phyloP scores from a whole-genome alignment of 2,113 vertebrate genomes.

The Ascaphus truei region DNA sequence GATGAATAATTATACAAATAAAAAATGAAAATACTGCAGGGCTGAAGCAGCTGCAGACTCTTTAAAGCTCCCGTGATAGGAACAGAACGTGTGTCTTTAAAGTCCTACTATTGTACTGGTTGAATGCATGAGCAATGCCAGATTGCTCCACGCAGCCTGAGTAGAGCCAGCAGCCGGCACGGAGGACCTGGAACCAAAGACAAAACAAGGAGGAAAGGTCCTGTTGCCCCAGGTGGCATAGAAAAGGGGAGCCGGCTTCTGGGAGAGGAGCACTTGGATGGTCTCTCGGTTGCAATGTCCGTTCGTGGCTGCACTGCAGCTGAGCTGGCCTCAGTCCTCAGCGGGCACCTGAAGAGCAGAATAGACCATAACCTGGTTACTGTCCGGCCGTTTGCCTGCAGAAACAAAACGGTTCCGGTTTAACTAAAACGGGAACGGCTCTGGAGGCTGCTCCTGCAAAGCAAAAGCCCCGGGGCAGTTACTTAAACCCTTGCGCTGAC shows the following conservation, averaged over 20 bases:
- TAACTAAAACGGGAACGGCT: not conserved
- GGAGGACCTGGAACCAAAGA: not conserved
- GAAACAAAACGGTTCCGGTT: constrained; percentile 37
- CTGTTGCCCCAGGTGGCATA: not conserved
- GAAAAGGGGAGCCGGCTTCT: not conserved
- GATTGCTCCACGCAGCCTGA: not conserved
- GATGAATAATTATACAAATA: too few species aligned
- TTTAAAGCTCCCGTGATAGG: not conserved
- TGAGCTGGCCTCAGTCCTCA: constrained; percentile 55
- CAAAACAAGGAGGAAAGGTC: not conserved
- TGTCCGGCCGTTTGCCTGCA: constrained; percentile 58
- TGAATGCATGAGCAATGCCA: not conserved
- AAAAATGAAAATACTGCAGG: too few species aligned
- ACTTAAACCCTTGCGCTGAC: not conserved
- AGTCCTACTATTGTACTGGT: not conserved
- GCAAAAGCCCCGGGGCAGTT: not conserved
- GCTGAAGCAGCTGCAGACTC: not conserved
- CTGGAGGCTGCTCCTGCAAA: not conserved
- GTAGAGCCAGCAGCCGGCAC: not conserved
- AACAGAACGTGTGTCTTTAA: not conserved
- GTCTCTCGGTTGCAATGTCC: not conserved
- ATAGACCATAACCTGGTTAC: constrained; percentile 58
- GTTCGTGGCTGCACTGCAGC: not conserved
- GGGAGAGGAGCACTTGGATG: constrained; percentile 26
- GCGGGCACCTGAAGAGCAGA: constrained; percentile 60